Conservation (phyloP, 2,888 invertebrate genomes). For the Boloria selene region DNA sequence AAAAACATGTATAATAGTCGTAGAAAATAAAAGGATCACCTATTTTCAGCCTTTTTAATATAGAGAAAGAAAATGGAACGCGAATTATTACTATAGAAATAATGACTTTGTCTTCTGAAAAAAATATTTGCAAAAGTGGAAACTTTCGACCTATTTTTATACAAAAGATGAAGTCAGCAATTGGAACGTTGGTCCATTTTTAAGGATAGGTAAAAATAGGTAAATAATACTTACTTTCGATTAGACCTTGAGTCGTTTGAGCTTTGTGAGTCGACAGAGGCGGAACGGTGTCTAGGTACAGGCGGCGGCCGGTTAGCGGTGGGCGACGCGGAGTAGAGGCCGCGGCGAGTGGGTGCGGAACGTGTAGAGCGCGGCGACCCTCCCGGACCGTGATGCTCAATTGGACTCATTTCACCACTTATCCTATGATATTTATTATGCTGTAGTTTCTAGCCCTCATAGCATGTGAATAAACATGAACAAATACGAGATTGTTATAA, state of each 20-base stretch:
- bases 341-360: conserved; percentile 89
- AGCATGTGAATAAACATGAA: too few species aligned
- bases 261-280: conserved; percentile 94
- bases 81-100: too few species aligned
- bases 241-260: conserved; percentile 92
- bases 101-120: too few species aligned
- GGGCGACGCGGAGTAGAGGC: conserved; percentile 87
- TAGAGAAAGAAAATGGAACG: too few species aligned
- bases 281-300: conserved; percentile 84
- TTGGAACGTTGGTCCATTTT: not conserved
- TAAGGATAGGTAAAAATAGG: not conserved
- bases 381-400: conserved; percentile 61
- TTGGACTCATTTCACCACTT: conserved; percentile 64
- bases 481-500: too few species aligned
- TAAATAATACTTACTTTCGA: conserved; percentile 81
- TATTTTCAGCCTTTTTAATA: too few species aligned
- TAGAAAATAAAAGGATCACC: too few species aligned
- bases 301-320: conserved; percentile 92
- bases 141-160: too few species aligned
- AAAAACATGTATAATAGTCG: too few species aligned
- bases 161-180: not conserved
- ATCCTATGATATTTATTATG: conserved; percentile 49
- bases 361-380: conserved; percentile 91
- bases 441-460: too few species aligned
- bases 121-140: too few species aligned